Percentiles rank a stretch among this genome's conserved stretches.
phyloP scores from a whole-genome alignment of 2,113 vertebrate species.

The Tiliqua scincoides region DNA sequence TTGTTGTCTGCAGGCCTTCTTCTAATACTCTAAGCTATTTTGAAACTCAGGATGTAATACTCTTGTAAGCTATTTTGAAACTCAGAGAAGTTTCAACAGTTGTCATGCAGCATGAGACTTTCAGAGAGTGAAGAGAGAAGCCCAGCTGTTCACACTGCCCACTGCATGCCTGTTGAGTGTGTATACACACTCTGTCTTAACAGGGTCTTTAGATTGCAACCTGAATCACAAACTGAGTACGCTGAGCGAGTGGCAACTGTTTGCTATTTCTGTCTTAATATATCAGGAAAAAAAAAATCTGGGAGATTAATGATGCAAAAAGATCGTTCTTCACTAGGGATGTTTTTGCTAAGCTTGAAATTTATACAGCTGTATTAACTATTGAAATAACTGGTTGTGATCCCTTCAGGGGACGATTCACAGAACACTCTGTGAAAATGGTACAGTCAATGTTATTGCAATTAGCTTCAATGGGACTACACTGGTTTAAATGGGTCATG shows the following conservation, averaged over 20 bases:
- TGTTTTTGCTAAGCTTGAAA: neutral
- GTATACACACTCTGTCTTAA: too few relatives aligned
- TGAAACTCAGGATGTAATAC: too few relatives aligned
- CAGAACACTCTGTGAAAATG: neutral
- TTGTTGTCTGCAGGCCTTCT: too few relatives aligned
- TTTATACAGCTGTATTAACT: neutral
- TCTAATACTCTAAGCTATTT: too few relatives aligned
- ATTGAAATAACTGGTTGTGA: neutral
- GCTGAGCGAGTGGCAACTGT: neutral
- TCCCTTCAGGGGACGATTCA: neutral
- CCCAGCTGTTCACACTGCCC: too few relatives aligned
- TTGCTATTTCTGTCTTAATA: neutral
- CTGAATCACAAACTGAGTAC: neutral
- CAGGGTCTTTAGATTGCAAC: neutral
- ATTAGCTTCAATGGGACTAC: neutral
- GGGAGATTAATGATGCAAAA: conserved; percentile 6
- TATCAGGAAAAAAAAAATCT: neutral
- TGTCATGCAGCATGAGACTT: too few relatives aligned
- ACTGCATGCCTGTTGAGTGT: too few relatives aligned
- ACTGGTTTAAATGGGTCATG: neutral
- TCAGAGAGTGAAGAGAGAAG: too few relatives aligned
- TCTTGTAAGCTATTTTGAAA: too few relatives aligned
- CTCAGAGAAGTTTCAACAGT: too few relatives aligned
- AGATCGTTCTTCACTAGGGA: neutral
- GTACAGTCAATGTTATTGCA: neutral